Conservation (phyloP, 2,888 invertebrate genomes). For the Limnephilus lunatus region DNA sequence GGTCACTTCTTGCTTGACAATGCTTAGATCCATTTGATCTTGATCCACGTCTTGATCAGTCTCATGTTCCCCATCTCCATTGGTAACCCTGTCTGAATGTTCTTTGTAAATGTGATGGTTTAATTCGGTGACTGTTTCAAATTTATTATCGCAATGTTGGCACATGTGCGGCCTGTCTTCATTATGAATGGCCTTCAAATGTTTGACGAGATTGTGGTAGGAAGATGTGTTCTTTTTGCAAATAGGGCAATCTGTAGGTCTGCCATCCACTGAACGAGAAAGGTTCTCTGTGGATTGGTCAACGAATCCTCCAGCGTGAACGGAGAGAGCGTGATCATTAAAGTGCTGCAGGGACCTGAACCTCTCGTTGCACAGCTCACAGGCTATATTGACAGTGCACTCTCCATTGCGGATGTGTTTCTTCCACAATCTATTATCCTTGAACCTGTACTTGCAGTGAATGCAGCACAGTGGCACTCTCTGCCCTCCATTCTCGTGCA, state of each 20-base stretch:
- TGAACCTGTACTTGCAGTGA: slow-evolving; percentile 74
- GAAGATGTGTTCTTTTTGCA: slow-evolving; percentile 78
- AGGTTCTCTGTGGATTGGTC: slow-evolving; percentile 72
- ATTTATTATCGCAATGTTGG: slow-evolving; percentile 79
- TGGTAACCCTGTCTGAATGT: slow-evolving; percentile 76
- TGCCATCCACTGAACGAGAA: slow-evolving; percentile 74
- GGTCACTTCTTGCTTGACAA: slow-evolving; percentile 76
- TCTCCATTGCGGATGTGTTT: slow-evolving; percentile 77
- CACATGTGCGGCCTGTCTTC: slow-evolving; percentile 78
- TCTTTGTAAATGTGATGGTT: slow-evolving; percentile 79
- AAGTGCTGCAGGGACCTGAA: slow-evolving; percentile 76
- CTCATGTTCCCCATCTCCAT: slow-evolving; percentile 55
- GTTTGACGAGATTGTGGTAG: slow-evolving; percentile 79
- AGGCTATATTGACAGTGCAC: slow-evolving; percentile 79
- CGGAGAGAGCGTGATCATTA: slow-evolving; percentile 74
- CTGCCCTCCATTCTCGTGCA: slow-evolving; percentile 76
- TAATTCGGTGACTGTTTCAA: slow-evolving; percentile 76
- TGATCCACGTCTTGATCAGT: slow-evolving; percentile 25
- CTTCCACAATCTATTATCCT: slow-evolving; percentile 74
- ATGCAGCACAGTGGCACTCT: slow-evolving; percentile 73
- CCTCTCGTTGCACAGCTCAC: slow-evolving; percentile 75
- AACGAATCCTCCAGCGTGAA: slow-evolving; percentile 73
- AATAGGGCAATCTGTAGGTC: slow-evolving; percentile 76
- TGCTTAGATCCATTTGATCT: slow-evolving; percentile 70
- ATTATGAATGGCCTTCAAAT: slow-evolving; percentile 76